Evolutionary conservation across 2,797 vertebrate species (phyloP), one percentile per base, ranked within the genome.

Genomic region (Cichlasoma orientale): DNA sequence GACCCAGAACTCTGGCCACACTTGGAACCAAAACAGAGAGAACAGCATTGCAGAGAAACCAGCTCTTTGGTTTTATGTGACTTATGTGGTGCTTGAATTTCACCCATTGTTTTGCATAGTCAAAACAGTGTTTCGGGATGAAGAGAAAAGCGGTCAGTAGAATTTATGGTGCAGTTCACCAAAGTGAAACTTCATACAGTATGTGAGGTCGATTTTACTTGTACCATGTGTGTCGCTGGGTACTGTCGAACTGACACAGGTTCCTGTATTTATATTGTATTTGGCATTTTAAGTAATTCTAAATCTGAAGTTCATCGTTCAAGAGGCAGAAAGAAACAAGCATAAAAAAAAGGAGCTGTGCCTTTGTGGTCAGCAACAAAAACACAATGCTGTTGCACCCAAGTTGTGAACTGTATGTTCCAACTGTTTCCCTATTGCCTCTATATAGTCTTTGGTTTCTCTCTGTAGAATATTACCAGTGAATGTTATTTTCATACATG

Each of bases 1-100:
- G 91, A 95, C 72, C 90, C 88, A 90, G 90, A 85, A 80, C 86
- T 92, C 83, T 91, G 91, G 92, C 93, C 90, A 89, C 89, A 93
- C 93, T 93, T 92, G 92, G 93, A 93, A 83, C 27, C 63, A 56
- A 90, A 90, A 91, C 84, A 90, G 88, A 88, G 88, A 69, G 86
- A 86, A 86, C 79, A 83, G 89, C 81, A 84, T 78, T 41, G 86
- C 84, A 52, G 78, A 77, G 75, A 90, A 93, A 91, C 86, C 86
- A 77, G 87, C 86, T 88, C 77, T 93, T 77, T 52, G 80, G 86
- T 91, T 92, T 92, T 86, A 83, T 75, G 82, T 91, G 89, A 92
- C 89, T 92, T 87, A 80, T 91, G 90, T 68, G 86, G 89, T 78
- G 83, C 86, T 93, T 87, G 77, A 90, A 85, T 92, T 93, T 93